Conservation (phyloP, 2,888 invertebrate genomes). For the Amphimallon solstitiale region DNA sequence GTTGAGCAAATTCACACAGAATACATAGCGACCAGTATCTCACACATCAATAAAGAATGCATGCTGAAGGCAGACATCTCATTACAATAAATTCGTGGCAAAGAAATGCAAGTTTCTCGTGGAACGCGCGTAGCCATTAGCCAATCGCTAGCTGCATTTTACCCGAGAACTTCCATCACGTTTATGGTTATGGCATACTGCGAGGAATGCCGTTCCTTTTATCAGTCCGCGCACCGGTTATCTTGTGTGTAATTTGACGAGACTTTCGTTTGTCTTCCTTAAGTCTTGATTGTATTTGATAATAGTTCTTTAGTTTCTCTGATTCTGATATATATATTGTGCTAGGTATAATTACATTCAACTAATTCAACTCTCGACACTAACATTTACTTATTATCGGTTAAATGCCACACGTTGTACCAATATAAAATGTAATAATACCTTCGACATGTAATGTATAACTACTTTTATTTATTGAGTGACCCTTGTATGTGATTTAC, state of each 20-base stretch:
- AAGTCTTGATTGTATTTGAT: not conserved
- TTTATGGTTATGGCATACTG: constrained; percentile 27
- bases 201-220: constrained; percentile 29
- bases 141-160: constrained; percentile 17
- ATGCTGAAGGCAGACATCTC: constrained; percentile 18
- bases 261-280: constrained; percentile 13
- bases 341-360: too few relatives aligned
- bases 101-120: constrained; percentile 28
- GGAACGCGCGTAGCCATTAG: constrained; percentile 33
- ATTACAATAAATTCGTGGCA: constrained; percentile 28
- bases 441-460: too few relatives aligned
- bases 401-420: too few relatives aligned
- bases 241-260: constrained; percentile 17
- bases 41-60: constrained; percentile 31
- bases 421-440: too few relatives aligned
- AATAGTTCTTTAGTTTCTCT: not conserved
- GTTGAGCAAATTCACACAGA: too few relatives aligned
- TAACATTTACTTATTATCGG: too few relatives aligned
- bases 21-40: not conserved
- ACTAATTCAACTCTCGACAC: too few relatives aligned
- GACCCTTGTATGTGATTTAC: too few relatives aligned
- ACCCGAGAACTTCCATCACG: constrained; percentile 18
- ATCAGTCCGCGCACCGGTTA: constrained; percentile 13
- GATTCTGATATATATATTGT: too few relatives aligned
- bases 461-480: too few relatives aligned